Evolutionary conservation across 2,888 invertebrate genomes (phyloP), one percentile per base, ranked within the genome.

Genomic region (Archaeoteleia sp.): DNA sequence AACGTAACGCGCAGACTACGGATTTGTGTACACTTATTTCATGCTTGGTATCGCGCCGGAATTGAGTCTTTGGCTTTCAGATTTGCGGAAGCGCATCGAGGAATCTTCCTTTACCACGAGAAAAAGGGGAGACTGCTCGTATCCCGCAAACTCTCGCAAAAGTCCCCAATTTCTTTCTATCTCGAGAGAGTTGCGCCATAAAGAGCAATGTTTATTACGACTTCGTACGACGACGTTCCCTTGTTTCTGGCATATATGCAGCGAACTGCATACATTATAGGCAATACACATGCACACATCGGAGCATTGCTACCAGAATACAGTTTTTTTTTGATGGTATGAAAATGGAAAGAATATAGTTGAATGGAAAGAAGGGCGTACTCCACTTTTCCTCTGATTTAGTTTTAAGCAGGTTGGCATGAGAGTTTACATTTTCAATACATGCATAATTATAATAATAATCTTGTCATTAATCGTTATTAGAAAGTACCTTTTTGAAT

Each of bases 1-100:
- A 57, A 62, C 42, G 43, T 53, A 60, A 42, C 62, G 51, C 46
- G 45, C 58, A 46, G 60, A 23, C 51, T 54, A 46, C 57, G 70
- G 73, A 75, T 77, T 76, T 74, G 78, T 77, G 78, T 76, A 79
- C 76, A 77, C 81, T 82, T 79, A 81, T 82, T 82, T 82, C 82
- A 81, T 78, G 82, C 80, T 74, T 69, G 72, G 75, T 57, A 46
- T 70, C 48, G 62, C 51, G 40, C 29, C 42, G 58, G 58, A 67
- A 70, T 67, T 63, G 70, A 70, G 62, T 70, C 66, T 67, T 70
- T 57, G 62, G 49, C 70, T 67, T 58, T 67, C 62, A 53, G 62
- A 53, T 62, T 61, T 57, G 61, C 55, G 29, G 61, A 55, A 61
- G 45, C 61, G 57, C 67, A 48, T 54, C 29, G 54, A 48, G 40